A percentile compares a stretch with the other conserved stretches of the same genome.
phyloP scores from a whole-genome alignment of 1,140 invertebrate species.

The Battus philenor region DNA sequence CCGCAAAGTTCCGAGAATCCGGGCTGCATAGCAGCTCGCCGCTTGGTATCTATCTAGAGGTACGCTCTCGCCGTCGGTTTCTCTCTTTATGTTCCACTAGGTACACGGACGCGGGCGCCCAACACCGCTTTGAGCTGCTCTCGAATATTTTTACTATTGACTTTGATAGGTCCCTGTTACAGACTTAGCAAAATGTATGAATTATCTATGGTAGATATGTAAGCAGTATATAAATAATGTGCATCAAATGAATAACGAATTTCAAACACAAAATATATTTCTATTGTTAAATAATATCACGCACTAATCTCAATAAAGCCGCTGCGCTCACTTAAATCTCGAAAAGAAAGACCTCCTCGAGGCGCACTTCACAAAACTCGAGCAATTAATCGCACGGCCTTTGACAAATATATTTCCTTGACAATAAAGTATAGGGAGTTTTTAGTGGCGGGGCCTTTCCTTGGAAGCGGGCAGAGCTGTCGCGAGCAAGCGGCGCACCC shows the following conservation, averaged over 20 bases:
- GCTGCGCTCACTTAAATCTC: constrained; percentile 9
- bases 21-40: constrained; percentile 65
- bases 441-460: constrained; percentile 43
- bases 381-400: constrained; percentile 52
- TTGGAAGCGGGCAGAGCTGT: constrained; percentile 52
- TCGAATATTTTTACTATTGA: neutral
- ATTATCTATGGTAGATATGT: no score
- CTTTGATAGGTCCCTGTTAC: no score
- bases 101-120: constrained; percentile 25
- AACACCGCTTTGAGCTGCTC: neutral
- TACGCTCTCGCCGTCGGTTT: constrained; percentile 42
- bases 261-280: constrained; percentile 4
- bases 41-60: constrained; percentile 30
- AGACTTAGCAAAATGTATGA: no score
- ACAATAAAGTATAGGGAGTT: constrained; percentile 65
- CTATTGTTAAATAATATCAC: neutral
- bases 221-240: neutral
- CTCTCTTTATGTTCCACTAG: constrained; percentile 42
- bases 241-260: neutral
- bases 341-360: constrained; percentile 30
- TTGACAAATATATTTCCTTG: constrained; percentile 65
- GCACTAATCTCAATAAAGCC: constrained; percentile 7
- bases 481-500: constrained; percentile 47
- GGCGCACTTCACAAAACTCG: constrained; percentile 39
- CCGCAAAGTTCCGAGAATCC: constrained; percentile 63